Evolutionary conservation across 2,797 vertebrate genomes (phyloP).

Genomic region (Lepilemur septentrionalis): DNA sequence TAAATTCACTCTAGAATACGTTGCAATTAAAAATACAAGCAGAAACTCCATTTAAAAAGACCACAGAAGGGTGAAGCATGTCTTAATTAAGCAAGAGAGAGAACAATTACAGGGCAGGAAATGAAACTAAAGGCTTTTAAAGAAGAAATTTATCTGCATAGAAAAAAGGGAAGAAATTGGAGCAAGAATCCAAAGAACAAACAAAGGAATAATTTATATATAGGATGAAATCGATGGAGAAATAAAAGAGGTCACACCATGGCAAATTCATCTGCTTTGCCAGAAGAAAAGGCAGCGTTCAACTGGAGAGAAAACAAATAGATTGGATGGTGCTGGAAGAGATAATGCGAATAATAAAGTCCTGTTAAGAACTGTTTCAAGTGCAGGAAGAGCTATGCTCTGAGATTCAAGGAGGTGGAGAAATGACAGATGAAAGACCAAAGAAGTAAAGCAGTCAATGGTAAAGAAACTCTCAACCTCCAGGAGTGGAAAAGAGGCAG

Average conservation of each 20-base stretch:
- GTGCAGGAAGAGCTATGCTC: background rate
- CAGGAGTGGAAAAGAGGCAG: background rate
- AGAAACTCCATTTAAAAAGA: background rate
- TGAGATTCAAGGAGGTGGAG: background rate
- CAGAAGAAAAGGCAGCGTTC: background rate
- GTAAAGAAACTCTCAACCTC: background rate
- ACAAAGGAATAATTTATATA: background rate
- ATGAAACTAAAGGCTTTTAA: background rate
- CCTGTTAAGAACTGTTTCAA: background rate
- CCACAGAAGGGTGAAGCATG: background rate
- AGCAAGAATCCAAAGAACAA: background rate
- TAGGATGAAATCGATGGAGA: background rate
- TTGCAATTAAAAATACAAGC: slow-evolving; percentile 16
- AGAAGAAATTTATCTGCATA: slow-evolving; percentile 6
- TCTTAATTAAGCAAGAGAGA: background rate
- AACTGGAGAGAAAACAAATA: background rate
- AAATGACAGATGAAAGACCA: background rate
- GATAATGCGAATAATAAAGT: background rate
- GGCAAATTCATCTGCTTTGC: background rate
- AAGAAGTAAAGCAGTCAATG: background rate
- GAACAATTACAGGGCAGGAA: background rate
- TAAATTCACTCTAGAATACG: background rate
- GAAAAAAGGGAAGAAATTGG: background rate
- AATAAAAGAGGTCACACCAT: background rate
- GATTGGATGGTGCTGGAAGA: background rate